Base-by-base conservation (phyloP, 2,113 vertebrate genomes). In the Motacilla tschutschensis region DNA sequence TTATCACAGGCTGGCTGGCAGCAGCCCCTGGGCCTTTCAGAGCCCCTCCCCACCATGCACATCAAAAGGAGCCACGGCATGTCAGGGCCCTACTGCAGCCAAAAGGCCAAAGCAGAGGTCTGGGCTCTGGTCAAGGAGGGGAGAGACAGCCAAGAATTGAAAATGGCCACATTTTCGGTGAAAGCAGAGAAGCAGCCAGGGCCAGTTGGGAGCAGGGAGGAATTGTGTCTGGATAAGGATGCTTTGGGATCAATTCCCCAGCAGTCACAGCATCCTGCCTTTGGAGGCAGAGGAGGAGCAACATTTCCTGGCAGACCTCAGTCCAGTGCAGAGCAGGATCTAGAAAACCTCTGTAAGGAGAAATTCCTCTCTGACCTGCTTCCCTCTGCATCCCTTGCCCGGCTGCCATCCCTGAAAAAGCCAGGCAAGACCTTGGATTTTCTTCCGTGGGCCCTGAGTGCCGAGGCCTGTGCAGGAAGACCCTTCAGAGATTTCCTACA, bases 371-470 rank as follows among this genome's bases (percentile, higher is more conserved):
- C 71, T 46, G 71, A 51, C 40, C 10, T 96, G 59, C 51, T 10
- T 26, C 50, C 57, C 3, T 63, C 77, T 74, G 92, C 91, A 16
- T 90, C 94, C 2, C 44, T 95, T 46, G 66, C 71, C 71, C 81
- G 47, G 17, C 64, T 93, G 20, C 76, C 92, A 9, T 76, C 92
- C 15, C 85, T 91, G 17, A 90, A 88, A 73, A 88, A 83, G 14
- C 41, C 57, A 0, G 4, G 46, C 25, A 53, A 85, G 53, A 84
- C 91, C 43, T 29, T 95, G 19, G 80, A 66, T 31, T 96, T 95
- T 55, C 96, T 96, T 38, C 91, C 94, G 55, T 97, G 96, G 95
- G 97, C 93, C 22, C 88, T 98, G 35, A 91, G 88, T 3, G 96
- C 96, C 0, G 97, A 98, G 12, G 59, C 26, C 35, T 96, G 62